Evolutionary conservation across 2,797 vertebrate species (phyloP), one percentile per base, ranked within the genome.

Genomic region (Spinus olivaceus): DNA sequence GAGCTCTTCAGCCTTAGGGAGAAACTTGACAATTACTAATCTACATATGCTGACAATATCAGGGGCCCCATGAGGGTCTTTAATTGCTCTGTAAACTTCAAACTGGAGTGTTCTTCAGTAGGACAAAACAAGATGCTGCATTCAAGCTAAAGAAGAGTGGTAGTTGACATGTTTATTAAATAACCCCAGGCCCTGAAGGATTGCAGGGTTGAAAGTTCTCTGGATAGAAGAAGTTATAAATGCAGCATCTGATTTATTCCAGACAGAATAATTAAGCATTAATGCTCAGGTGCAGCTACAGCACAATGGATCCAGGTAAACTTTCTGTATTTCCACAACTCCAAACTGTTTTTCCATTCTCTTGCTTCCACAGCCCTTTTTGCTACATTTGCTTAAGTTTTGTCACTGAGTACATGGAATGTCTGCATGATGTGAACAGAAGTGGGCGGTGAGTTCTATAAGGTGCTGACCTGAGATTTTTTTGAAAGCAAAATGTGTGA

Each of bases 41-140:
- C 97, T 97, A 96, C 92, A 97, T 94, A 97, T 86, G 82, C 91
- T 90, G 96, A 96, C 96, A 96, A 91, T 96, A 97, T 97, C 81
- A 77, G 94, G 65, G 84, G 90, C 95, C 97, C 85, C 94, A 86
- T 49, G 90, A 94, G 94, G 92, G 98, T 98, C 98, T 97, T 92
- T 98, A 99, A 98, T 96, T 88, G 72, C 97, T 97, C 97, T 94
- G 73, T 97, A 98, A 98, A 97, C 97, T 97, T 97, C 96, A 97
- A 86, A 97, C 94, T 97, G 95, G 96, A 97, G 97, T 97, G 94
- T 96, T 97, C 95, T 97, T 98, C 95, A 91, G 88, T 86, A 96
- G 93, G 96, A 97, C 97, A 95, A 94, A 97, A 95, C 96, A 97
- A 96, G 76, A 89, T 86, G 90, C 85, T 90, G 82, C 69, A 77